phyloP scores from a whole-genome alignment of 2,797 vertebrate species.

The Rhinogobio ventralis region DNA sequence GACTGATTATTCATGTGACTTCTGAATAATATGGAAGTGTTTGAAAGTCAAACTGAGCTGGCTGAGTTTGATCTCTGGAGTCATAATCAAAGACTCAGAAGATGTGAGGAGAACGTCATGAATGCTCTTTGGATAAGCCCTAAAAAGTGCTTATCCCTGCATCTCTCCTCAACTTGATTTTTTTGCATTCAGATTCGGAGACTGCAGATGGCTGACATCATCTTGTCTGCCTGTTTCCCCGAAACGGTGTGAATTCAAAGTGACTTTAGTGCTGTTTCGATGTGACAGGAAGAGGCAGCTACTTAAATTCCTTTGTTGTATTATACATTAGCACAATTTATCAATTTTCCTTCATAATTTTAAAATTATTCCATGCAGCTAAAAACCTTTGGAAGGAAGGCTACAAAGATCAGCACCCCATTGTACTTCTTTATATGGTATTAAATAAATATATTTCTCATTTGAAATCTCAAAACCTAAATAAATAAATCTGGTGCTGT shows the following conservation, averaged over 20 bases:
- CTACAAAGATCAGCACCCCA: not conserved
- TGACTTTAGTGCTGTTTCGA: constrained; percentile 34
- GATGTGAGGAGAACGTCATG: constrained; percentile 46
- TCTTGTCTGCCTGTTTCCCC: constrained; percentile 48
- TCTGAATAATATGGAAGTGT: constrained; percentile 25
- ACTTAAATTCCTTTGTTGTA: constrained; percentile 58
- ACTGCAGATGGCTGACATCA: constrained; percentile 48
- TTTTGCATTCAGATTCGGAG: constrained; percentile 53
- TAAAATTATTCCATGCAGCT: constrained; percentile 26
- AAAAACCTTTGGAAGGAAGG: not conserved
- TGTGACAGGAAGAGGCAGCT: constrained; percentile 49
- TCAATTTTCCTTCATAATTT: constrained; percentile 41
- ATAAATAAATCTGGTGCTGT: not conserved
- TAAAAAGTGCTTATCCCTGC: constrained; percentile 49
- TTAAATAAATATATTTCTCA: not conserved
- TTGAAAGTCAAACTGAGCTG: constrained; percentile 37
- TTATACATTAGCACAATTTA: constrained; percentile 57
- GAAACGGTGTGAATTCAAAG: constrained; percentile 57
- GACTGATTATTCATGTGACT: constrained; percentile 23
- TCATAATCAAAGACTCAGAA: constrained; percentile 53
- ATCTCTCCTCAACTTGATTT: constrained; percentile 45
- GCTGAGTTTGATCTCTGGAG: constrained; percentile 44
- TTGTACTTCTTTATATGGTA: not conserved
- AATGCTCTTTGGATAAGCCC: constrained; percentile 41
- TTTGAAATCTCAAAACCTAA: not conserved